phyloP scores from a whole-genome alignment of 2,113 vertebrate genomes.

The western clawed frog (Xenopus tropicalis) region UCB_Xtro_10.0 CM004444.2:66317501-66318000 shows the following conservation, averaged over 20 bases:
- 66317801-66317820: slow-evolving; percentile 94
- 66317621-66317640: too few species aligned
- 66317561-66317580: too few species aligned
- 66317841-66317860: slow-evolving; percentile 88
- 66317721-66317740: slow-evolving; percentile 90
- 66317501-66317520: too few species aligned
- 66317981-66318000: slow-evolving; percentile 89
- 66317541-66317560: too few species aligned
- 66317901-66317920: too few species aligned
- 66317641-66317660: too few species aligned
- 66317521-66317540: too few species aligned
- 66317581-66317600: too few species aligned
- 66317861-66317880: neutral
- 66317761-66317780: slow-evolving; percentile 94
- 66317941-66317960: neutral
- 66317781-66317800: slow-evolving; percentile 98
- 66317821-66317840: slow-evolving; percentile 89
- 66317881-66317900: neutral
- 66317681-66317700: neutral
- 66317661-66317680: too few species aligned
- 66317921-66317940: too few species aligned
- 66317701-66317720: slow-evolving; percentile 93
- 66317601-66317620: too few species aligned
- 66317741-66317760: slow-evolving; percentile 86
- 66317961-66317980: slow-evolving; percentile 86